Percentiles rank a stretch among this genome's conserved stretches.
phyloP scores from a whole-genome alignment of 2,113 vertebrate species.

The Myocastor coypus region DNA sequence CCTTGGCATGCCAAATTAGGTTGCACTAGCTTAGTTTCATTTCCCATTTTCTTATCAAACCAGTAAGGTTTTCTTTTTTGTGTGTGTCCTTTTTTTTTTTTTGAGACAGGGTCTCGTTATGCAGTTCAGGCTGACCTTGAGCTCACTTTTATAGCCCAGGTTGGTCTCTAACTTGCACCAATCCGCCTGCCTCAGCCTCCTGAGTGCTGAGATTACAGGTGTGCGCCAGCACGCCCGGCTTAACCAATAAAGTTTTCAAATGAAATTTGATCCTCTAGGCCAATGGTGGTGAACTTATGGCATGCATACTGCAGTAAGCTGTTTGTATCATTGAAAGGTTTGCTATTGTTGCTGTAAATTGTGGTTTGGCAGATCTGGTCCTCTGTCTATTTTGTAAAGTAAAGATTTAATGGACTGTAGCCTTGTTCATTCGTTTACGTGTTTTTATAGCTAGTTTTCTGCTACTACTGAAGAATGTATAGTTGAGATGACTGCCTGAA shows the following conservation, averaged over 20 bases:
- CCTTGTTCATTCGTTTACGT: background rate
- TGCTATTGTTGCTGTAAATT: background rate
- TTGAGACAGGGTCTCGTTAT: no score
- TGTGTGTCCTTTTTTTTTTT: no score
- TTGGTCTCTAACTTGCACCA: no score
- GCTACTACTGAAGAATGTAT: background rate
- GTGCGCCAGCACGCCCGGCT: no score
- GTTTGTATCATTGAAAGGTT: background rate
- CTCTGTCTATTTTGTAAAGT: background rate
- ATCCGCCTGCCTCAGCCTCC: no score
- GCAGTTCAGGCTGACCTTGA: no score
- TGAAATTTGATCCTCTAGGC: conserved; percentile 41
- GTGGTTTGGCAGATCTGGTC: background rate
- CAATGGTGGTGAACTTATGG: background rate
- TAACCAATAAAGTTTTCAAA: conserved; percentile 25
- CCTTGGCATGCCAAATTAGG: background rate
- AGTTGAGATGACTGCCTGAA: background rate
- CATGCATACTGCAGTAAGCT: background rate
- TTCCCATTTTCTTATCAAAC: conserved; percentile 22
- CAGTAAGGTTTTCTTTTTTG: background rate
- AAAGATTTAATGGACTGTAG: background rate
- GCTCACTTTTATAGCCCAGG: no score
- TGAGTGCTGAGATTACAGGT: no score
- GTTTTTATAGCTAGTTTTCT: background rate
- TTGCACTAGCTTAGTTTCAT: background rate